Evolutionary conservation across 1,140 invertebrate species (phyloP).

Genomic region (Dinoponera quadriceps): DNA sequence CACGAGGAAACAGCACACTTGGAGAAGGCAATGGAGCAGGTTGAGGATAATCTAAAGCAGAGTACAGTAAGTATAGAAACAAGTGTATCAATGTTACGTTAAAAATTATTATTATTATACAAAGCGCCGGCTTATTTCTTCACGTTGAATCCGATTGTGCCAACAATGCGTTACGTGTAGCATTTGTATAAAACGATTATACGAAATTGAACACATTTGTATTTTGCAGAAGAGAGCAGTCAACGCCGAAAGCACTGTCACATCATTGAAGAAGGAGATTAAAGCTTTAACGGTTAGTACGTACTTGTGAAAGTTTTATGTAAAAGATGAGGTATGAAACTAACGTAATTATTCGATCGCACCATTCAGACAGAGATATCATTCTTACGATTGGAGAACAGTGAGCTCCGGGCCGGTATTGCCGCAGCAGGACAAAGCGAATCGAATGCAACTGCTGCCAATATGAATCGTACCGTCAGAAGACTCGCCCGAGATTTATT

Average conservation of each 20-base stretch:
- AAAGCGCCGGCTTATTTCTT: neutral
- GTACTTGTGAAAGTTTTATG: neutral
- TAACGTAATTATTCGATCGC: constrained; percentile 12
- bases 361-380: constrained; percentile 83
- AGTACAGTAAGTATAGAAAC: constrained; percentile 85
- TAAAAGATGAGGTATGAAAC: neutral
- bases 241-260: constrained; percentile 86
- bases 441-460: constrained; percentile 67
- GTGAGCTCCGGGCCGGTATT: constrained; percentile 78
- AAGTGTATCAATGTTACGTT: neutral
- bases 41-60: constrained; percentile 87
- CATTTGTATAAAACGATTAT: neutral
- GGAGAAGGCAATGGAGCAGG: constrained; percentile 87
- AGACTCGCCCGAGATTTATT: constrained; percentile 86
- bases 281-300: constrained; percentile 86
- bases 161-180: neutral
- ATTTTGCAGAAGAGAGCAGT: constrained; percentile 86
- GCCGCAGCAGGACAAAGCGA: constrained; percentile 75
- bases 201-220: constrained; percentile 52
- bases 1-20: constrained; percentile 85
- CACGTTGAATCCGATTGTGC: no score
- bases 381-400: constrained; percentile 83
- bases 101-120: constrained; percentile 8
- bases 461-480: constrained; percentile 77
- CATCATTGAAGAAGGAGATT: constrained; percentile 87